These are phyloP conservation scores for Tipula unca DNA, from an alignment of 2,888 invertebrate species.

Conservation along the genomic window DNA sequence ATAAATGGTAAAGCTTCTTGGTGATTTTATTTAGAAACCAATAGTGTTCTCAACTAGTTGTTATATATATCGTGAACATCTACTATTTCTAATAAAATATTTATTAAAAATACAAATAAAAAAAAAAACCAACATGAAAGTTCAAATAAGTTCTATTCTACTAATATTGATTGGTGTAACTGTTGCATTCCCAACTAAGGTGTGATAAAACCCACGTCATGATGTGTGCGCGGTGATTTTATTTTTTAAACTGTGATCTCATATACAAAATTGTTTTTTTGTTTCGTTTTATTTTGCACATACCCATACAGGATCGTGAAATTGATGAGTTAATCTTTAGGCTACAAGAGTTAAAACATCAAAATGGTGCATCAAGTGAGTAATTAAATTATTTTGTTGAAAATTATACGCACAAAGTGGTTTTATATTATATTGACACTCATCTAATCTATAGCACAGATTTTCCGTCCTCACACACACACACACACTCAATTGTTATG, in stretches of 20 bases:
- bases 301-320: constrained; percentile 26
- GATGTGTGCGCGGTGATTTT: not conserved
- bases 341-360: constrained; percentile 24
- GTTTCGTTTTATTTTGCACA: not conserved
- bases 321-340: constrained; percentile 24
- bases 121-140: not conserved
- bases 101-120: no score
- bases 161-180: not conserved
- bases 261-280: not conserved
- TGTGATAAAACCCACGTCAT: not conserved
- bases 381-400: not conserved
- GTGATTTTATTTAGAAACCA: constrained; percentile 14
- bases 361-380: constrained; percentile 15
- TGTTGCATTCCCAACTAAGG: not conserved
- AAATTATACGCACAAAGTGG: not conserved
- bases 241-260: not conserved
- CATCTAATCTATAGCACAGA: not conserved
- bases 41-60: not conserved
- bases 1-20: not conserved
- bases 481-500: not conserved
- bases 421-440: not conserved
- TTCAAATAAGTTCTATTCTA: not conserved
- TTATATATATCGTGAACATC: not conserved
- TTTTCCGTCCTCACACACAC: not conserved
- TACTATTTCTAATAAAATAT: not conserved